Evolutionary conservation across 2,888 invertebrate species (phyloP).

Genomic region (Diarsia brunnea): DNA sequence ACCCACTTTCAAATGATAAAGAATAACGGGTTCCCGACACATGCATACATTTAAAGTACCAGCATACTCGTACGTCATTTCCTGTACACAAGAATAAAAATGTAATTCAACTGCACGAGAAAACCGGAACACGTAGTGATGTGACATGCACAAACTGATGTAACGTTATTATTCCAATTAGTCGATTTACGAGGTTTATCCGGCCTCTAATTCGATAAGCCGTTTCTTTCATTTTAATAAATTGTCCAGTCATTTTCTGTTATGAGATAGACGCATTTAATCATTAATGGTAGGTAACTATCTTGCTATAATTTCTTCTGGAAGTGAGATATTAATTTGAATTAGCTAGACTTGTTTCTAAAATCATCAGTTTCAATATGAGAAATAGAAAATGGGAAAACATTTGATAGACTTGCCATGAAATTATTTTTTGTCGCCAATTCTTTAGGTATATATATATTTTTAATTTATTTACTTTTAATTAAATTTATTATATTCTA

Average conservation of each 20-base stretch:
- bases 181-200: conserved; percentile 55
- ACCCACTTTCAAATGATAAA: conserved; percentile 60
- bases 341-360: neutral
- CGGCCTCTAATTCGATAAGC: conserved; percentile 43
- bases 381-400: neutral
- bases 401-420: neutral
- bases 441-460: neutral
- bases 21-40: conserved; percentile 55
- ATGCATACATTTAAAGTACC: conserved; percentile 41
- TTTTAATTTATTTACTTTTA: too few species aligned
- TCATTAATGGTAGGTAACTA: neutral
- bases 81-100: conserved; percentile 67
- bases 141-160: conserved; percentile 40
- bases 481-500: neutral
- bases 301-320: neutral
- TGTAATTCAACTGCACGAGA: conserved; percentile 61
- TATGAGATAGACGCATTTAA: conserved; percentile 36
- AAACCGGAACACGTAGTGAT: conserved; percentile 58
- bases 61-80: conserved; percentile 60
- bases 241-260: conserved; percentile 43
- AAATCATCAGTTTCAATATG: neutral
- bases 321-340: conserved; percentile 14
- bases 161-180: conserved; percentile 57
- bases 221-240: conserved; percentile 42
- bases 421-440: neutral